Percentiles rank a stretch among this genome's conserved stretches.
phyloP scores from a whole-genome alignment of 2,888 invertebrate genomes.

The Tenthredo amoena region DNA sequence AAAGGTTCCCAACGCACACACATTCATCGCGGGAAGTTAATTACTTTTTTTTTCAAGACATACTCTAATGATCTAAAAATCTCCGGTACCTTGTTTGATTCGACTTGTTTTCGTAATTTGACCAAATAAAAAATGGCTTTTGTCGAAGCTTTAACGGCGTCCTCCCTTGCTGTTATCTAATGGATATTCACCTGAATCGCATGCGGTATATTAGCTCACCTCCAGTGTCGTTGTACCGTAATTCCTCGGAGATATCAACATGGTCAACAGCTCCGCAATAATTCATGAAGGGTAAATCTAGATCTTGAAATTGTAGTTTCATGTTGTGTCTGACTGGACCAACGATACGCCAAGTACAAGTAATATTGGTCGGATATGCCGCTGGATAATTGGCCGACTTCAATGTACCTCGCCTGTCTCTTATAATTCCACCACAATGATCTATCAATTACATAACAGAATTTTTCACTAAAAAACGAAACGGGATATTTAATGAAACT shows the following conservation, averaged over 20 bases:
- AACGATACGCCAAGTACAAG: slow-evolving; percentile 88
- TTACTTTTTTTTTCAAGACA: too few species aligned
- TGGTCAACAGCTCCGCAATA: slow-evolving; percentile 75
- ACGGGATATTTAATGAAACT: background rate
- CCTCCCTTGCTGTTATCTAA: too few species aligned
- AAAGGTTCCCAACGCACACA: too few species aligned
- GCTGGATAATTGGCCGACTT: slow-evolving; percentile 85
- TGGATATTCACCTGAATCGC: background rate
- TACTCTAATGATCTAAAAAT: too few species aligned
- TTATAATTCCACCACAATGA: slow-evolving; percentile 88
- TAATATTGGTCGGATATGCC: slow-evolving; percentile 80
- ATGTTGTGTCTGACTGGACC: slow-evolving; percentile 79
- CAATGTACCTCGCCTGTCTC: slow-evolving; percentile 82
- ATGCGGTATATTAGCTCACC: background rate
- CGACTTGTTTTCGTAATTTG: too few species aligned
- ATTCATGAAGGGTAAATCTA: slow-evolving; percentile 71
- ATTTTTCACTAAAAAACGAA: slow-evolving; percentile 58
- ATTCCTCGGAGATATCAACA: slow-evolving; percentile 73
- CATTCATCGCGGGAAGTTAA: too few species aligned
- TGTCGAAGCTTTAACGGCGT: too few species aligned
- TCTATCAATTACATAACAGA: slow-evolving; percentile 77
- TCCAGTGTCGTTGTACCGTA: slow-evolving; percentile 60
- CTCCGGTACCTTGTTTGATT: too few species aligned
- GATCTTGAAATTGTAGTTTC: slow-evolving; percentile 75
- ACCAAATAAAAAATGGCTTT: too few species aligned